Evolutionary conservation across 1,140 invertebrate species (phyloP).

Genomic region (Orius insidiosus): DNA sequence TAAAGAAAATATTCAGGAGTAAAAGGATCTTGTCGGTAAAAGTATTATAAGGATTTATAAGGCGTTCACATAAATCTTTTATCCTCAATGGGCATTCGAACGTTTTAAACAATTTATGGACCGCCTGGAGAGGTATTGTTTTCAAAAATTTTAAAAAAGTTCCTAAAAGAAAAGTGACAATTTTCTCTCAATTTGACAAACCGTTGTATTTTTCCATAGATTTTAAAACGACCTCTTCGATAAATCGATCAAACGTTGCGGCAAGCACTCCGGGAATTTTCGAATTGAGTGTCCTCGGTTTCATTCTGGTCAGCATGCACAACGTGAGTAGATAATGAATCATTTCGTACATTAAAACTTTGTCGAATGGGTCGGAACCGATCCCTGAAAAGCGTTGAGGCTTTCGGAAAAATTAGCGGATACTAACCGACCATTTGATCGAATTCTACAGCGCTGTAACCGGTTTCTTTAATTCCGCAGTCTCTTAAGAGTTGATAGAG

Average conservation of each 20-base stretch:
- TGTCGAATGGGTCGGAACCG: conserved; percentile 8
- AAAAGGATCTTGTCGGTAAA: no score
- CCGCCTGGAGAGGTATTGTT: no score
- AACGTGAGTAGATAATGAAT: conserved; percentile 9
- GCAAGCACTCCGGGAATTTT: conserved; percentile 4
- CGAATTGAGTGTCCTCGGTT: background rate
- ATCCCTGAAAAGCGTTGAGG: conserved; percentile 1
- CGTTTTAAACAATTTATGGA: no score
- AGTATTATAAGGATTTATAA: no score
- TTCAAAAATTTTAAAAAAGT: no score
- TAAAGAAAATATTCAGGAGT: no score
- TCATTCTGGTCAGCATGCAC: background rate
- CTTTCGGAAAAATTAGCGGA: background rate
- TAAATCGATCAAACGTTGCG: conserved; percentile 6
- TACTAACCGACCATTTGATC: conserved; percentile 4
- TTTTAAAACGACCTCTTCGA: background rate
- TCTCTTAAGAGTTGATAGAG: conserved; percentile 40
- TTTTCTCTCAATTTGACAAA: no score
- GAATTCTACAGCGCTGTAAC: background rate
- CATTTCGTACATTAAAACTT: conserved; percentile 9
- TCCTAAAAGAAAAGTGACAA: no score
- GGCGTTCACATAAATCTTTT: no score
- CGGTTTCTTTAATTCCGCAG: conserved; percentile 21
- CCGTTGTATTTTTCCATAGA: background rate
- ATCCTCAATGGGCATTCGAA: no score